Evolutionary conservation across 2,797 vertebrate genomes (phyloP), one percentile per base, ranked within the genome.

Genomic region (Coccyzus lansbergi): DNA sequence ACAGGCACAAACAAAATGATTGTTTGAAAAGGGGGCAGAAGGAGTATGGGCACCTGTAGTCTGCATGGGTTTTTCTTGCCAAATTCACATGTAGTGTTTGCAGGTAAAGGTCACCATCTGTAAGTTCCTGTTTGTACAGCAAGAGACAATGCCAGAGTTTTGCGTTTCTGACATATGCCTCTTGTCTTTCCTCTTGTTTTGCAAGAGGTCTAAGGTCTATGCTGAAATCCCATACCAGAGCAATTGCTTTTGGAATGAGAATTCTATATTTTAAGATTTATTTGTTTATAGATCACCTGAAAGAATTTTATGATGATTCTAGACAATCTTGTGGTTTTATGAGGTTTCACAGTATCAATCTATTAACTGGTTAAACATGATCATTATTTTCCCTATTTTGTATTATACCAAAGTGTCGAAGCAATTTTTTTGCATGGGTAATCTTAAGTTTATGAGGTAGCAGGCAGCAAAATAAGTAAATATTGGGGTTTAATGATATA

Each of bases 311-410:
- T n/a, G 2, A 20, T 62, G 16, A 55, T 5, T 36, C 74, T 46
- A 77, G 28, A 67, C 25, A 56, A 34, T 36, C 17, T 44, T 74
- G 12, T 29, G 25, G 14, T 21, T 3, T 48, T 85, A 15, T 0
- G 4, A 24, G 22, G 31, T 70, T 67, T 28, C 33, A 44, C 7
- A 56, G 4, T 56, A 22, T 2, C 0, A 0, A 28, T 70, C 34
- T 29, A 12, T 67, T 71, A 62, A 26, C n/a, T 64, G 14, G 24
- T 51, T 28, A 79, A 60, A 48, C 1, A 3, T 36, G 6, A 21
- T 76, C 19, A 38, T 68, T 83, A 22, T 72, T 89, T 92, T 90
- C 29, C 1, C 13, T 52, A 0, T 38, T 7, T 63, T 2, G 0
- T 55, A 14, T 42, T 64, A 8, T 31, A 49, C 4, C 2, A 14